Base-by-base conservation (phyloP, 2,888 invertebrate species). In the Rotaria macrura region DNA sequence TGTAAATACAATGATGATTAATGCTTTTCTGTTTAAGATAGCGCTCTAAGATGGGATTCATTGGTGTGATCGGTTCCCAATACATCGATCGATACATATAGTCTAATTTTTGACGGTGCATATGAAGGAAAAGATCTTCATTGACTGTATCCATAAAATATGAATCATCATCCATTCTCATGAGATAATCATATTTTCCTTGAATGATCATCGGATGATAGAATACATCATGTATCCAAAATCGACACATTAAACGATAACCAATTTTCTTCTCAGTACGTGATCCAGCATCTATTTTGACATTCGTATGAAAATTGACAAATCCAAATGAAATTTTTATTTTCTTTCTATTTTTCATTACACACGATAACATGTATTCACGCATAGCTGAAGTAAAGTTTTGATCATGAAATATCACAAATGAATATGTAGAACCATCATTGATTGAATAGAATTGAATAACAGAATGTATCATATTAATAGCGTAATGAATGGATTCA, bases 241-340 rank as follows among this genome's bases (percentile, higher is more conserved):
- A 74, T n/a, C 74, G 74, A 74, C 74, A 74, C 40, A 74, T 74
- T 40, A 74, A 40, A 38, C 74, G 74, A 74, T 74, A 74, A 7
- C 38, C 38, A 7, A 74, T 5, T 40, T 40, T 7, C 25, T 40
- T 40, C 1, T 38, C 23, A 0, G 10, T 0, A 0, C 40, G 38
- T 38, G 40, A 40, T 12, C 9, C 25, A 40, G 3, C 1, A 40
- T 38, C 10, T 23, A 23, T 3, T 74, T 23, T 20, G 12, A 74
- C 43, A 25, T 7, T 5, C 25, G 74, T 17, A 5, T 20, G 2
- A 12, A 74, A 40, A 6, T 40, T 74, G 10, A 40, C 2, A 40
- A 38, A 6, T 2, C 0, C 25, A 74, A 74, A 74, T 12, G 38
- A 40, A 40, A 74, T 74, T 38, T 25, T 7, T 38, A 40, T 25